phyloP scores from a whole-genome alignment of 2,797 vertebrate genomes.

The Buceros bicornis region DNA sequence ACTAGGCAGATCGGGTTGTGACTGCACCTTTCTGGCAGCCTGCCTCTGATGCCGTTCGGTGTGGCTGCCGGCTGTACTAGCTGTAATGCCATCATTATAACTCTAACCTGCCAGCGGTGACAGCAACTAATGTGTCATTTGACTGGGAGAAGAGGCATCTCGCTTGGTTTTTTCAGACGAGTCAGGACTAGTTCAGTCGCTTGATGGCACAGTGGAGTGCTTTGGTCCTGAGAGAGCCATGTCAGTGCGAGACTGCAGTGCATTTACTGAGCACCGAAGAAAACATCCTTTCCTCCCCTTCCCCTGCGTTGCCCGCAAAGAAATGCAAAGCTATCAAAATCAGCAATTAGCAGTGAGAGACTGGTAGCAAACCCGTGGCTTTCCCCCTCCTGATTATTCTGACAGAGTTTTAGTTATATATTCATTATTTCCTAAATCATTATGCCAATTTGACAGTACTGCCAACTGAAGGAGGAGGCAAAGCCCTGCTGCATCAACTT shows the following conservation, averaged over 20 bases:
- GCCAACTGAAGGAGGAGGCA: neutral
- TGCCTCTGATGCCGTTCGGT: neutral
- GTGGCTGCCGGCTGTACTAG: slow-evolving; percentile 31
- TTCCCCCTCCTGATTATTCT: neutral
- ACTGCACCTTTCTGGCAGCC: neutral
- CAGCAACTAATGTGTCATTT: slow-evolving; percentile 16
- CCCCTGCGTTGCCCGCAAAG: neutral
- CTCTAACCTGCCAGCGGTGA: slow-evolving; percentile 31
- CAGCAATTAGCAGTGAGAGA: neutral
- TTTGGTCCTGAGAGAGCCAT: neutral
- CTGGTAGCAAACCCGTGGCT: neutral
- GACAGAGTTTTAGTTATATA: neutral
- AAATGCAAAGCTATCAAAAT: slow-evolving; percentile 8
- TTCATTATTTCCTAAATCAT: neutral
- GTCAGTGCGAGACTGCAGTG: neutral
- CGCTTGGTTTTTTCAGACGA: neutral
- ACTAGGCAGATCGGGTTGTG: neutral
- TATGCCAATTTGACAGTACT: neutral
- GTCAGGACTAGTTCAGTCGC: neutral
- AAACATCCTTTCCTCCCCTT: neutral
- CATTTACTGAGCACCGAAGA: neutral
- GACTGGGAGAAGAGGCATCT: neutral
- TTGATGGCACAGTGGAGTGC: neutral
- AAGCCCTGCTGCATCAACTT: slow-evolving; percentile 37
- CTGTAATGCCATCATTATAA: neutral